Conservation (phyloP, 2,113 vertebrate genomes). For the Lophotis ruficrista region DNA sequence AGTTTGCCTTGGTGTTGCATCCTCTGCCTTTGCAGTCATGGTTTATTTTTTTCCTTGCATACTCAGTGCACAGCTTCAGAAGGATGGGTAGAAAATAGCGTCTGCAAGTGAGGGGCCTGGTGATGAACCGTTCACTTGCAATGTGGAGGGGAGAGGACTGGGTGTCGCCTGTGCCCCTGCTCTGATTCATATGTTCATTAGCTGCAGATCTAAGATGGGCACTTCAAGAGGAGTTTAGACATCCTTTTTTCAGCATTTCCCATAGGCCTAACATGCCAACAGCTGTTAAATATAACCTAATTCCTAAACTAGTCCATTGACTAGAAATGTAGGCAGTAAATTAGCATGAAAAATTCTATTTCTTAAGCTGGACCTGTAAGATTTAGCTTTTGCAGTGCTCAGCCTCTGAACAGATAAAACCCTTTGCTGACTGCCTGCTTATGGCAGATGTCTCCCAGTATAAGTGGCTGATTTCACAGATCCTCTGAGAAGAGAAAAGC, state of each 20-base stretch:
- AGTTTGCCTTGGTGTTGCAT: neutral
- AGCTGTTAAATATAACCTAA: neutral
- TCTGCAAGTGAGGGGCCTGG: neutral
- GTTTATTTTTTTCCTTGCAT: neutral
- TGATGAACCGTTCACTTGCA: neutral
- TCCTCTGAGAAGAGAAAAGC: neutral
- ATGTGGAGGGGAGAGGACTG: neutral
- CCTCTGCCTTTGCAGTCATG: neutral
- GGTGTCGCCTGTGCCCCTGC: fast-evolving
- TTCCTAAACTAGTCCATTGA: neutral
- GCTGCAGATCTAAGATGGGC: neutral
- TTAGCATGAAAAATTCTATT: neutral
- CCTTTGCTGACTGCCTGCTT: neutral
- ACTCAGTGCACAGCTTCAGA: fast-evolving
- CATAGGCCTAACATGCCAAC: neutral
- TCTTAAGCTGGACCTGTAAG: neutral
- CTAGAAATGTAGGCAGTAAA: neutral
- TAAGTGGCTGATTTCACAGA: neutral
- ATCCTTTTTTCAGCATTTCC: neutral
- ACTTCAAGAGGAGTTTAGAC: neutral
- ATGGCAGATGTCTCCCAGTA: neutral
- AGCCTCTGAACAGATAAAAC: neutral
- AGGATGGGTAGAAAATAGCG: neutral
- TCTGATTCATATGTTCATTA: neutral
- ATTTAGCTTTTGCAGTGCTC: neutral